Percentiles rank a stretch among this genome's conserved stretches.
These are phyloP conservation scores for Sarcophaga peregrina DNA, from an alignment of 1,140 invertebrate genomes.

Conservation along the genomic window DNA sequence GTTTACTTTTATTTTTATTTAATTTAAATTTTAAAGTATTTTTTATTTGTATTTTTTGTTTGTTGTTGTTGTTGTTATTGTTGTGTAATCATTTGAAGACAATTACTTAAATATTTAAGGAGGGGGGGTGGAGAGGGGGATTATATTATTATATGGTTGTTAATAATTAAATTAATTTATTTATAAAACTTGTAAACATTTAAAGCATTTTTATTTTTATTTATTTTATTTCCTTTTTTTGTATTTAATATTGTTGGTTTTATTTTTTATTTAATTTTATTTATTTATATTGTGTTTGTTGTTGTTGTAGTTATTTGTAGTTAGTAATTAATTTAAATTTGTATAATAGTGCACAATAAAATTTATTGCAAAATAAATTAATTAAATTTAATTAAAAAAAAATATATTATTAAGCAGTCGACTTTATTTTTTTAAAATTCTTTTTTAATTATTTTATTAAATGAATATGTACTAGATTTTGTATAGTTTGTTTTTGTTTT, in stretches of 20 bases:
- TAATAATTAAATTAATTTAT: constrained; percentile 33
- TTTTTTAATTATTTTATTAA: constrained; percentile 17
- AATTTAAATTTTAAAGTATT: constrained; percentile 3
- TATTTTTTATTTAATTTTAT: constrained; percentile 11
- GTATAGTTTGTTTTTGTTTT: background rate
- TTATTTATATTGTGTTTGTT: background rate
- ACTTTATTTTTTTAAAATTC: background rate
- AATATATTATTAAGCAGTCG: background rate
- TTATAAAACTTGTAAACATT: constrained; percentile 39
- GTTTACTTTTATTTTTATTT: constrained; percentile 10
- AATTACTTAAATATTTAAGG: constrained; percentile 30
- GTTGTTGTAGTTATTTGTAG: too few relatives aligned
- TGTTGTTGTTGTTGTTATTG: background rate
- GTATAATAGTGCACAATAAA: constrained; percentile 1
- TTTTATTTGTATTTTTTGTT: constrained; percentile 17
- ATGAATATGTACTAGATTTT: background rate
- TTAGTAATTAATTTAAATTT: too few relatives aligned
- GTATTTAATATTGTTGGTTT: background rate
- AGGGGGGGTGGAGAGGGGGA: too few relatives aligned
- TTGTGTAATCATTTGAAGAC: constrained; percentile 28
- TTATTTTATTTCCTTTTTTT: background rate
- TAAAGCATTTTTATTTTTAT: constrained; percentile 36
- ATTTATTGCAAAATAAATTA: constrained; percentile 28
- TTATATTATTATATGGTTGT: constrained; percentile 10
- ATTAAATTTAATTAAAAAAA: background rate